phyloP scores from a whole-genome alignment of 2,797 vertebrate genomes.

The Triplophysa bombifrons region DNA sequence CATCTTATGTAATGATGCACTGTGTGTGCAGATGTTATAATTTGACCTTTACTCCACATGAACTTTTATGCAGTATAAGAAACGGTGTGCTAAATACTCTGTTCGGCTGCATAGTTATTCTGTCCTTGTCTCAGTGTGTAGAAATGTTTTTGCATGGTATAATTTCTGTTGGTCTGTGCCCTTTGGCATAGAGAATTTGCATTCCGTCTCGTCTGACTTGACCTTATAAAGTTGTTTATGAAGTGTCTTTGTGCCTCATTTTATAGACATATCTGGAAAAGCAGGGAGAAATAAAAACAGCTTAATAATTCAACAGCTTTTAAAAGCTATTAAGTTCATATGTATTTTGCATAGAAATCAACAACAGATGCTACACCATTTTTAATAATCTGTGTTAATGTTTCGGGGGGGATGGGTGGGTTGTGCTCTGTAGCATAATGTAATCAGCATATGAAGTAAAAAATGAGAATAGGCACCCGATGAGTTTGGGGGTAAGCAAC shows the following conservation, averaged over 20 bases:
- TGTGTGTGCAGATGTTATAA: slow-evolving; percentile 15
- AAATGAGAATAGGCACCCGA: slow-evolving; percentile 25
- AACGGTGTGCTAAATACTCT: slow-evolving; percentile 1
- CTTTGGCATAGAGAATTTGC: slow-evolving; percentile 30
- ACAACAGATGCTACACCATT: neutral
- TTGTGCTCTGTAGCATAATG: neutral
- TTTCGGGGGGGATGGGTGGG: neutral
- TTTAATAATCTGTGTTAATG: neutral
- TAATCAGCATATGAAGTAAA: neutral
- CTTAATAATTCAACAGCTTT: neutral
- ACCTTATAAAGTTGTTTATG: slow-evolving; percentile 13
- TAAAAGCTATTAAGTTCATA: neutral
- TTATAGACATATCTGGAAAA: neutral
- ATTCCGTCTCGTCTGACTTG: slow-evolving; percentile 25
- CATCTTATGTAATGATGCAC: slow-evolving; percentile 8
- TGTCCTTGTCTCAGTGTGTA: neutral
- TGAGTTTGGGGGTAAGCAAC: slow-evolving; percentile 20
- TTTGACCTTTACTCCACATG: slow-evolving; percentile 27
- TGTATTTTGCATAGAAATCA: slow-evolving; percentile 3
- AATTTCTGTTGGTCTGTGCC: slow-evolving; percentile 42
- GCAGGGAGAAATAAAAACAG: neutral
- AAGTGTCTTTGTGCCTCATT: slow-evolving; percentile 5
- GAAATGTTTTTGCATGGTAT: slow-evolving; percentile 24
- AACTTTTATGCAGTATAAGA: neutral
- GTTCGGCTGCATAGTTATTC: neutral